Evolutionary conservation across 2,113 vertebrate genomes (phyloP).

Genomic region (Oncorhynchus mykiss): DNA sequence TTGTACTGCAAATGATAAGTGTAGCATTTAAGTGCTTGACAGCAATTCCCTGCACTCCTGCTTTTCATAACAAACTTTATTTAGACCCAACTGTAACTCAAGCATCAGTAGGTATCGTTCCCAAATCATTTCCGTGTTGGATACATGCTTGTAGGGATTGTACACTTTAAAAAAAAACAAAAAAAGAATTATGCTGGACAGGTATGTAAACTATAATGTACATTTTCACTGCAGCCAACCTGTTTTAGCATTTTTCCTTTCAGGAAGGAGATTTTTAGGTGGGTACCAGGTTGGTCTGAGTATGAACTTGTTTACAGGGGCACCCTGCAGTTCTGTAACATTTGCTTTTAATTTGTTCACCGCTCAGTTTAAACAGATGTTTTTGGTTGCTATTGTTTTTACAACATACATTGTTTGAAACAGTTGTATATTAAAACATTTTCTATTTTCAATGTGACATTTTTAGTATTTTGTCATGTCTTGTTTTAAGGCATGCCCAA

Average conservation of each 20-base stretch:
- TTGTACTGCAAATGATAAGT: slow-evolving; percentile 46
- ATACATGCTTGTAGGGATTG: slow-evolving; percentile 51
- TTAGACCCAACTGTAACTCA: neutral
- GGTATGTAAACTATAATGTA: slow-evolving; percentile 19
- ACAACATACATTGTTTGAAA: slow-evolving; percentile 73
- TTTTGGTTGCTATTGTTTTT: slow-evolving; percentile 72
- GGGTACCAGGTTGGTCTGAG: slow-evolving; percentile 22
- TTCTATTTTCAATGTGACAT: slow-evolving; percentile 68
- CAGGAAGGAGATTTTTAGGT: slow-evolving; percentile 57
- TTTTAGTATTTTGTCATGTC: neutral
- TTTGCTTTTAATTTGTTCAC: slow-evolving; percentile 51
- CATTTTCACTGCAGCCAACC: slow-evolving; percentile 69
- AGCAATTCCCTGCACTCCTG: neutral
- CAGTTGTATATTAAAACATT: slow-evolving; percentile 82
- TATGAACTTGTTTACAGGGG: slow-evolving; percentile 34
- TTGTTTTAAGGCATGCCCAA: neutral
- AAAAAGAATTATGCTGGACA: slow-evolving; percentile 5
- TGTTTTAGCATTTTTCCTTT: slow-evolving; percentile 68
- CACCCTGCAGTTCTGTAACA: slow-evolving; percentile 46
- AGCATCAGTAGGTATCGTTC: neutral
- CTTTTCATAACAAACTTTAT: neutral
- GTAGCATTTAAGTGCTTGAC: slow-evolving; percentile 39
- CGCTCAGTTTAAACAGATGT: slow-evolving; percentile 48
- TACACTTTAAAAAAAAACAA: slow-evolving; percentile 30
- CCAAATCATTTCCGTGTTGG: slow-evolving; percentile 14